A percentile compares a stretch with the other conserved stretches of the same genome.
Conservation (phyloP, 1,140 invertebrate genomes). For the Luehdorfia chinensis region DNA sequence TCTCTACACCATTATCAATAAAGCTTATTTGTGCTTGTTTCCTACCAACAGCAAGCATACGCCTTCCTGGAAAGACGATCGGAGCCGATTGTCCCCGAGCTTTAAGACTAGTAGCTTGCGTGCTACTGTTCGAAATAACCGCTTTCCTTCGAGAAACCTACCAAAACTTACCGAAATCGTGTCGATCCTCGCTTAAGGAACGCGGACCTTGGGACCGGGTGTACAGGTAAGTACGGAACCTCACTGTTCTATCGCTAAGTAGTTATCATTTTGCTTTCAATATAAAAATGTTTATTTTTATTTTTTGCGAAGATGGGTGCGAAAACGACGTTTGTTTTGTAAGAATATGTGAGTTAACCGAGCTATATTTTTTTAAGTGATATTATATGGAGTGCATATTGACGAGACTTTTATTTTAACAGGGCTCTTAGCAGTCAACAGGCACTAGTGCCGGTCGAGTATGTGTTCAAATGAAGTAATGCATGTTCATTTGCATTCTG, state of each 20-base stretch:
- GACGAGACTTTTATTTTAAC: conserved; percentile 71
- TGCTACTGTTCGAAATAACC: conserved; percentile 97
- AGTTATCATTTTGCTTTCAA: conserved; percentile 43
- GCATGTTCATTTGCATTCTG: conserved; percentile 62
- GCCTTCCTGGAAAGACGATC: conserved; percentile 85
- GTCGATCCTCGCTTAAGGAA: conserved; percentile 83
- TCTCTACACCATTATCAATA: not conserved
- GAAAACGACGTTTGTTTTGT: conserved; percentile 74
- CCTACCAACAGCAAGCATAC: conserved; percentile 85
- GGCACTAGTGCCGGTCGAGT: conserved; percentile 77
- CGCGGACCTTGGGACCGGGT: conserved; percentile 88
- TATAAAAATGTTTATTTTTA: conserved; percentile 69
- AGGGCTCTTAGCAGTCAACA: conserved; percentile 77
- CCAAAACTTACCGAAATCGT: conserved; percentile 86
- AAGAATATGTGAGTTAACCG: conserved; percentile 75
- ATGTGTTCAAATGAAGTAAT: conserved; percentile 70
- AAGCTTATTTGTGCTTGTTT: not conserved
- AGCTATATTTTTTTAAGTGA: conserved; percentile 63
- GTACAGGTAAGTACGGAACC: conserved; percentile 77
- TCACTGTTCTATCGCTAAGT: conserved; percentile 52
- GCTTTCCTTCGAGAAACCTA: conserved; percentile 98
- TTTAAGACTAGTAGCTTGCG: conserved; percentile 93
- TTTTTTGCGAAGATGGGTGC: conserved; percentile 74
- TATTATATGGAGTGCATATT: conserved; percentile 61
- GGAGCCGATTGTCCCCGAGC: conserved; percentile 90